Percentiles rank a stretch among this genome's conserved stretches.
These are phyloP conservation scores for Zelleria hepariella DNA, from an alignment of 2,888 invertebrate species.

Conservation along the genomic window DNA sequence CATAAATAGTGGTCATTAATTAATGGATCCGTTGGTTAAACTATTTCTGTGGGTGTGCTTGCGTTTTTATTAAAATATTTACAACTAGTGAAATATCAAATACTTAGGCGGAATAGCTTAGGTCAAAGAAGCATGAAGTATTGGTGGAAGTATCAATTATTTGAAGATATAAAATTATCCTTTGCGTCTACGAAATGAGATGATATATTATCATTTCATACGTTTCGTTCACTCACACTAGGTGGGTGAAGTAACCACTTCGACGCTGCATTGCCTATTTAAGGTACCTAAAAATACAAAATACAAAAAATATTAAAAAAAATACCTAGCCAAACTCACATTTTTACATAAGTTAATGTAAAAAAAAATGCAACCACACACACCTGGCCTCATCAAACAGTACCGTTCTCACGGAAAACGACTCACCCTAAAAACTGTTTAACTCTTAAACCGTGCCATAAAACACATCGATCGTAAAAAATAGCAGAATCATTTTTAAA, in stretches of 20 bases:
- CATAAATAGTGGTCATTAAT: conserved; percentile 47
- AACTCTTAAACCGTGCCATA: conserved; percentile 42
- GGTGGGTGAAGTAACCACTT: too few relatives aligned
- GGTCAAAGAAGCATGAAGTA: background rate
- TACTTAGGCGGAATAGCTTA: background rate
- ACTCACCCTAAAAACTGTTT: conserved; percentile 37
- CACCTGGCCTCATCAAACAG: conserved; percentile 9
- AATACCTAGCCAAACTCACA: too few relatives aligned
- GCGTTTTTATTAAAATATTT: background rate
- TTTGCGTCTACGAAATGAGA: background rate
- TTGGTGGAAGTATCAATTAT: background rate
- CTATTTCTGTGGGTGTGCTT: conserved; percentile 15
- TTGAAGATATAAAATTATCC: background rate
- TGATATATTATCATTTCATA: too few relatives aligned
- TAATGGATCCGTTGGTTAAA: conserved; percentile 65
- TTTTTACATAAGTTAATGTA: too few relatives aligned
- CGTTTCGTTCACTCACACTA: too few relatives aligned
- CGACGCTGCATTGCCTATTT: too few relatives aligned
- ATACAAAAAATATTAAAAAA: too few relatives aligned
- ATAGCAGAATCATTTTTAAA: conserved; percentile 18
- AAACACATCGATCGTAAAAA: conserved; percentile 55
- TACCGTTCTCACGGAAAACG: conserved; percentile 9
- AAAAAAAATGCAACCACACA: background rate
- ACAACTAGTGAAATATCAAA: background rate
- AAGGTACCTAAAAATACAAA: too few relatives aligned